These are phyloP conservation scores for Saccopteryx leptura DNA, from an alignment of 2,113 vertebrate genomes.

Conservation along the genomic window DNA sequence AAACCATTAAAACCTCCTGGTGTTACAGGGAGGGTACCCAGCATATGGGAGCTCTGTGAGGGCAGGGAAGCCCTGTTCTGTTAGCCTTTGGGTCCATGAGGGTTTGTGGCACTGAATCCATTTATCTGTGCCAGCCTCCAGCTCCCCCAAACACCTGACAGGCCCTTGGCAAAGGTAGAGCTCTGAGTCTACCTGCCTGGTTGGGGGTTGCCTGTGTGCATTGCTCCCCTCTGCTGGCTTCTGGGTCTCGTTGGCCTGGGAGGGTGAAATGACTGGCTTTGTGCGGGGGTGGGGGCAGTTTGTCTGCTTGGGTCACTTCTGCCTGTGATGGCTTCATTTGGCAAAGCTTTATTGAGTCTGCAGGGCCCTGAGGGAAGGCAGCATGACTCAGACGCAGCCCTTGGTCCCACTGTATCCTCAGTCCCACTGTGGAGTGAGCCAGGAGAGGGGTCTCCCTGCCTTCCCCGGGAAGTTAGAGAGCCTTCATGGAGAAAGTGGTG, in stretches of 20 bases:
- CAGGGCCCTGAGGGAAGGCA: not conserved
- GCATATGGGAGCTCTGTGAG: not conserved
- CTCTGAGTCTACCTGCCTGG: not conserved
- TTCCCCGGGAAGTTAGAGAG: not conserved
- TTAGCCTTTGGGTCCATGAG: not conserved
- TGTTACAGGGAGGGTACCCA: not conserved
- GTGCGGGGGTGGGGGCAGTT: not conserved
- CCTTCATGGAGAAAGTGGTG: not conserved
- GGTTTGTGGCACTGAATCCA: not conserved
- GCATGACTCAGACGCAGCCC: slow-evolving; percentile 63
- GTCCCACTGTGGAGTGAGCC: not conserved
- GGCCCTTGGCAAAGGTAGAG: not conserved
- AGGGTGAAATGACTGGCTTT: not conserved
- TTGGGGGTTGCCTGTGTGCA: not conserved
- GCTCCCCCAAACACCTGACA: not conserved
- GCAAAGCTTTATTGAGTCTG: slow-evolving; percentile 43
- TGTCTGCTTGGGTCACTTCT: slow-evolving; percentile 53
- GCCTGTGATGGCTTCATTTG: slow-evolving; percentile 63
- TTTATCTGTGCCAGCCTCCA: not conserved
- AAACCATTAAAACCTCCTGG: not conserved
- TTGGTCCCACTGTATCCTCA: not conserved
- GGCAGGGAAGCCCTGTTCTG: not conserved
- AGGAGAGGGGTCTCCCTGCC: not conserved
- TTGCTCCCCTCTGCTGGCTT: not conserved
- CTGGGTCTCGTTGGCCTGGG: not conserved